Percentiles rank a stretch among this genome's conserved stretches.
phyloP scores from a whole-genome alignment of 2,113 vertebrate genomes.

The Corvus moneduloides region DNA sequence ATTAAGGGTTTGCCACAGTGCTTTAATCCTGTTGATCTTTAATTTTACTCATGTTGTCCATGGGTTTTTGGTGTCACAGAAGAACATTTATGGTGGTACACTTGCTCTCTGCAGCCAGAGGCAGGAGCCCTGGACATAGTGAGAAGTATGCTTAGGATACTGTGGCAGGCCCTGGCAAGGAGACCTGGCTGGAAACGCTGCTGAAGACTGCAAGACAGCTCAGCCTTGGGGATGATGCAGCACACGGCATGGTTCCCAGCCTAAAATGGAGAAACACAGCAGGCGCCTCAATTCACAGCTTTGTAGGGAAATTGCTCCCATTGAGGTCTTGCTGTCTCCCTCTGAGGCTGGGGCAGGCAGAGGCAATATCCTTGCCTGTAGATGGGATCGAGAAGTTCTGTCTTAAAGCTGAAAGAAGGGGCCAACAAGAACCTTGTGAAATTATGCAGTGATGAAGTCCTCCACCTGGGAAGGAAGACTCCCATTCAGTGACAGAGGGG shows the following conservation, averaged over 20 bases:
- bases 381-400: background rate
- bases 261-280: background rate
- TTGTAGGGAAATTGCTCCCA: background rate
- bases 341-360: background rate
- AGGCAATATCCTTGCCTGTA: background rate
- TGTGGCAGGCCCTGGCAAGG: background rate
- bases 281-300: background rate
- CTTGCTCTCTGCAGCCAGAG: background rate
- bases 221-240: background rate
- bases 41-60: background rate
- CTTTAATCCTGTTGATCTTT: background rate
- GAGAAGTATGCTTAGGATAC: background rate
- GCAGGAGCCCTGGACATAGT: background rate
- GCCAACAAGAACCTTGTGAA: background rate
- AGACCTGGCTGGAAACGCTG: rapidly evolving
- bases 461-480: background rate
- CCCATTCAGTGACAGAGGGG: background rate
- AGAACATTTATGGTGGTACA: rapidly evolving
- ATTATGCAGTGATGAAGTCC: background rate
- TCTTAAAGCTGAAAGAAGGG: background rate
- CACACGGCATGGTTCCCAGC: background rate
- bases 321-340: background rate
- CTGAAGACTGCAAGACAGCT: background rate
- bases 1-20: background rate
- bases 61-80: background rate